A percentile compares a stretch with the other conserved stretches of the same genome.
phyloP scores from a whole-genome alignment of 1,140 invertebrate genomes.

The Polypedilum vanderplanki region DNA sequence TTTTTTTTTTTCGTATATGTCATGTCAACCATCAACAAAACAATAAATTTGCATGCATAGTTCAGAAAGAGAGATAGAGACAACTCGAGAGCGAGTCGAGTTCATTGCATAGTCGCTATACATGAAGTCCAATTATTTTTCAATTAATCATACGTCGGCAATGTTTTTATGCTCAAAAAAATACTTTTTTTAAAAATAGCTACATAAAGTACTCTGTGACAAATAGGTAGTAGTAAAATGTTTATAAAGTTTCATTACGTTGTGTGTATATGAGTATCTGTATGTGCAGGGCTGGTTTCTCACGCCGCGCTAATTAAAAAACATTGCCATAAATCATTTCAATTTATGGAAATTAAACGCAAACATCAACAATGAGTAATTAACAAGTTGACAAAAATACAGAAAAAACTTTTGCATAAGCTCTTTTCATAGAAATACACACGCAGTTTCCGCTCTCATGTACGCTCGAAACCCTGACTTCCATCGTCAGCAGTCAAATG shows the following conservation, averaged over 20 bases:
- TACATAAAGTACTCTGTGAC: neutral
- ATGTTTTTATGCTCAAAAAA: no score
- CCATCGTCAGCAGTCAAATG: conserved; percentile 24
- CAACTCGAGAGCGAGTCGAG: no score
- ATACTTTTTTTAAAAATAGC: neutral
- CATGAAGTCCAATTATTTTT: no score
- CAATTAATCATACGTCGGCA: no score
- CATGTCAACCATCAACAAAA: no score
- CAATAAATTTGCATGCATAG: no score
- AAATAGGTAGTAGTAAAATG: neutral
- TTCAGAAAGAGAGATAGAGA: no score
- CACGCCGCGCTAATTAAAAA: neutral
- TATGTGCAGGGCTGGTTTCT: neutral
- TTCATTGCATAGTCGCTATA: no score
- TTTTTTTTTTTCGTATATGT: no score
- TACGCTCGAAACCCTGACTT: conserved; percentile 10
- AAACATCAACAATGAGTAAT: conserved; percentile 6
- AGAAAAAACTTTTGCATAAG: neutral
- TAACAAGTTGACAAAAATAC: neutral
- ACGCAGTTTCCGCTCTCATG: neutral
- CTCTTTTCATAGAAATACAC: neutral
- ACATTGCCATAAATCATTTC: neutral
- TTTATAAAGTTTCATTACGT: neutral
- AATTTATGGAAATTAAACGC: neutral
- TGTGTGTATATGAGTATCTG: no score